Base-by-base conservation (phyloP, 2,888 invertebrate species). In the Caenorhabditis wallacei region DNA sequence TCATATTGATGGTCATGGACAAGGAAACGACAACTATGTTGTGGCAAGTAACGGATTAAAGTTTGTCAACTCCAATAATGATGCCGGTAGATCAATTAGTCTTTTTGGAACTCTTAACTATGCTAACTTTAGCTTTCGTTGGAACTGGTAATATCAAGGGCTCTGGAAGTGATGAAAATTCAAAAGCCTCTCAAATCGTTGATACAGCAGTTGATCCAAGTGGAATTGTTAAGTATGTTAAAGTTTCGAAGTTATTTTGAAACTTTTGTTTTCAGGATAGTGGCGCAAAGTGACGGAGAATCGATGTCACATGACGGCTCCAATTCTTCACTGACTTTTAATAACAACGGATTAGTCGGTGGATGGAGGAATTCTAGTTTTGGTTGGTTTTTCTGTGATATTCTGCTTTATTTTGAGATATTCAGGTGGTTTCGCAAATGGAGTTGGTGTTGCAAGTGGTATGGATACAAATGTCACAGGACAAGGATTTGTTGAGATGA, bases 21-120 rank as follows among this genome's bases (percentile, higher is more conserved):
- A 82, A 37, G 84, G 86, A 35, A 71, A 59, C 1, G 84, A 85
- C 66, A 87, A 87, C 72, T 70, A 84, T 53, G 84, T 88, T 82
- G 82, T 84, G 0, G 87, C 84, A 0, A 86, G 87, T 43, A 86
- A 86, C 51, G 88, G 88, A 40, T 35, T 87, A 16, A 86, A 88
- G 75, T 80, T 86, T 16, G 71, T 85, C n/a, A 84, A 88, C 37
- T 56, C 75, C 2, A 82, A 87, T 18, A 87, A 86, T 75, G 86
- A 85, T 54, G 87, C 86, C 13, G 61, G 88, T 87, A 26, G 40
- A 8, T 40, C 16, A 8, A 40, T 2, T 13, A 40, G 13, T 16
- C n/a, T n/a, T 7, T 3, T 7, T 4, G 5, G 1, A 43, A 51
- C 4, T 1, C 24, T 20, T 22, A 30, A 53, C 11, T 46, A 4